These are phyloP conservation scores for Quadroppia sp. DNA, from an alignment of 2,888 invertebrate species.

Conservation along the genomic window DNA sequence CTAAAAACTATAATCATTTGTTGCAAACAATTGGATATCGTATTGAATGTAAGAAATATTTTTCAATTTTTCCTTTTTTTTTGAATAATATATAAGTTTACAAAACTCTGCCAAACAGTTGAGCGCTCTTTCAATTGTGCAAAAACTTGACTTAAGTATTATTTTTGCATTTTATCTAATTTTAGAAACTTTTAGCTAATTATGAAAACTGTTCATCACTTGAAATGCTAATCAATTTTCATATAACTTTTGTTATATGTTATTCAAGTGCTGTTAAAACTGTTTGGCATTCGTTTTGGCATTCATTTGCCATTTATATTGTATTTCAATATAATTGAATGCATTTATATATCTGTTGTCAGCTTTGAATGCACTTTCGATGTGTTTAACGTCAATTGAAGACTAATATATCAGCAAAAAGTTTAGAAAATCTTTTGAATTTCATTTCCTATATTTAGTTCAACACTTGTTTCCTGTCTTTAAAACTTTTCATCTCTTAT, in stretches of 20 bases:
- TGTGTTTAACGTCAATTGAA: conserved; percentile 14
- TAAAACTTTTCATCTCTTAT: neutral
- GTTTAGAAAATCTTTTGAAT: neutral
- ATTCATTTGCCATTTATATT: neutral
- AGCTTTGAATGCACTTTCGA: neutral
- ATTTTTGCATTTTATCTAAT: conserved; percentile 8
- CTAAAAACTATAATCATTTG: neutral
- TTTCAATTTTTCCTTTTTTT: neutral
- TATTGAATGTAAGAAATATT: conserved; percentile 3
- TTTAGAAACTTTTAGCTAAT: conserved; percentile 24
- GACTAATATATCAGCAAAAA: neutral
- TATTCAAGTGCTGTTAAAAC: conserved; percentile 9
- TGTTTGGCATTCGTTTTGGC: conserved; percentile 12
- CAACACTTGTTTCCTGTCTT: conserved; percentile 25
- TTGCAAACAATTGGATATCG: neutral
- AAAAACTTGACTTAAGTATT: neutral
- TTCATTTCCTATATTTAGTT: neutral
- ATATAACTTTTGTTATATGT: neutral
- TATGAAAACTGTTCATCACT: neutral
- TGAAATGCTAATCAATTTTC: neutral
- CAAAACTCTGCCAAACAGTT: conserved; percentile 21
- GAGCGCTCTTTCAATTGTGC: conserved; percentile 26
- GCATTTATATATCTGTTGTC: neutral
- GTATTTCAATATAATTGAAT: neutral
- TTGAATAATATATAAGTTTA: neutral